Evolutionary conservation across 1,140 invertebrate genomes (phyloP).

Genomic region (Sweltsa coloradensis): DNA sequence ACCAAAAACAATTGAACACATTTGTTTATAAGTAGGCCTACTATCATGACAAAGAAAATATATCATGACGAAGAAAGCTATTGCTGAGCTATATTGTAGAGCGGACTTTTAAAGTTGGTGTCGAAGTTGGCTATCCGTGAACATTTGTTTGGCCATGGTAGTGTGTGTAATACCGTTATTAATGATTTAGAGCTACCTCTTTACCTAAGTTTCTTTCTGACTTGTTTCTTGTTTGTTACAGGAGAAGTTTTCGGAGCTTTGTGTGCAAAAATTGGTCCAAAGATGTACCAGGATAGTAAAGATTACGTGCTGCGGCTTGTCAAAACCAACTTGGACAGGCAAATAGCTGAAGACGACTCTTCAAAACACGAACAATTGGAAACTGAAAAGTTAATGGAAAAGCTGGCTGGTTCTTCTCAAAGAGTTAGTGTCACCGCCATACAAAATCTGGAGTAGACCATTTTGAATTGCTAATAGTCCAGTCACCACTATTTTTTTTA

Average conservation of each 20-base stretch:
- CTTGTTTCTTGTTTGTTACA: too few relatives aligned
- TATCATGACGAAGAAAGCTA: too few relatives aligned
- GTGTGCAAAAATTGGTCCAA: slow-evolving; percentile 27
- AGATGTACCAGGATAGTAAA: slow-evolving; percentile 27
- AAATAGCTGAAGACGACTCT: slow-evolving; percentile 23
- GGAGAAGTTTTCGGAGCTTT: slow-evolving; percentile 33
- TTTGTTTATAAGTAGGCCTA: too few relatives aligned
- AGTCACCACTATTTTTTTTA: slow-evolving; percentile 12
- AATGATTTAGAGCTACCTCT: background rate
- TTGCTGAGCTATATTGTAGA: too few relatives aligned
- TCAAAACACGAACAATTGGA: slow-evolving; percentile 20
- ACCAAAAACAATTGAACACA: too few relatives aligned
- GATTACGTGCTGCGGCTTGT: slow-evolving; percentile 29
- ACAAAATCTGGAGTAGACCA: too few relatives aligned
- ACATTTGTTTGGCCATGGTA: too few relatives aligned
- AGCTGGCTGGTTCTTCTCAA: slow-evolving; percentile 18
- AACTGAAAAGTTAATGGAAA: slow-evolving; percentile 24
- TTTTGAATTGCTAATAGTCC: too few relatives aligned
- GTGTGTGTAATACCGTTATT: too few relatives aligned
- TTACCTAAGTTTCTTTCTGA: background rate
- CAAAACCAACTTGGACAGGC: slow-evolving; percentile 30
- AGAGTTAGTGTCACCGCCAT: slow-evolving; percentile 17
- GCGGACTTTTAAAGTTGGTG: too few relatives aligned
- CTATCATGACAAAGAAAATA: too few relatives aligned
- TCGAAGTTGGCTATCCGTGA: too few relatives aligned